Evolutionary conservation across 2,113 vertebrate species (phyloP).

Genomic region (Hippocampus mohnikei): DNA sequence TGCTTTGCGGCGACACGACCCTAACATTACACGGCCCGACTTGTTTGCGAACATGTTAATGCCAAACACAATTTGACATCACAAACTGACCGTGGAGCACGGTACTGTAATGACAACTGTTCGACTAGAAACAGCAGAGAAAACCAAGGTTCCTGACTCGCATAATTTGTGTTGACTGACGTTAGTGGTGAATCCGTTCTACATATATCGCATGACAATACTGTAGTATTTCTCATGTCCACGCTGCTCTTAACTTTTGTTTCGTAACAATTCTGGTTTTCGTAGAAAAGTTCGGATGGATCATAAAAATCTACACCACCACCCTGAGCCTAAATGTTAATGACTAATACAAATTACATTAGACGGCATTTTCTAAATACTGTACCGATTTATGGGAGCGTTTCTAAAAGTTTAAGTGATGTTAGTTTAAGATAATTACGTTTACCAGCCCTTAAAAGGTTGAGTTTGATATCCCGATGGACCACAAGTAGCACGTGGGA

Average conservation of each 20-base stretch:
- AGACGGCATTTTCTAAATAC: too few species aligned
- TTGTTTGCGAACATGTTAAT: conserved; percentile 41
- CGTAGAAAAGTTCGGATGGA: too few species aligned
- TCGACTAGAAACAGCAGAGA: conserved; percentile 44
- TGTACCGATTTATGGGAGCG: too few species aligned
- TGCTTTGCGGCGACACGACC: conserved; percentile 11
- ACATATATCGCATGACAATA: background rate
- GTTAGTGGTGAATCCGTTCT: background rate
- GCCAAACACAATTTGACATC: background rate
- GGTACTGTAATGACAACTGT: background rate
- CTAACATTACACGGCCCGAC: conserved; percentile 25
- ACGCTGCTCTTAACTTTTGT: background rate
- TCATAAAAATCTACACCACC: too few species aligned
- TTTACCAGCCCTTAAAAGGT: too few species aligned
- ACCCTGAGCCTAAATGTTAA: too few species aligned
- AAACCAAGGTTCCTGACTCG: conserved; percentile 11
- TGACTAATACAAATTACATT: too few species aligned
- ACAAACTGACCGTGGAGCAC: background rate
- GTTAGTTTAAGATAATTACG: too few species aligned
- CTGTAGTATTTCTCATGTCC: background rate
- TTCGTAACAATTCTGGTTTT: too few species aligned
- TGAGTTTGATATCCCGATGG: too few species aligned
- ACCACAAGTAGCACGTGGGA: too few species aligned
- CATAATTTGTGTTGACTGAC: background rate
- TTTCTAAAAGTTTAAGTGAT: too few species aligned